Percentiles rank a stretch among this genome's conserved stretches.
phyloP scores from a whole-genome alignment of 2,113 vertebrate species.

The mouse (Mus musculus) region GRCm39 chr17:61604001-61604500 shows the following conservation, averaged over 20 bases:
- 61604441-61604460: neutral
- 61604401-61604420: neutral
- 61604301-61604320: neutral
- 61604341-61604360: neutral
- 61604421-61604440: neutral
- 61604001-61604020: neutral
- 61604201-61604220: neutral
- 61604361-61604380: neutral
- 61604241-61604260: neutral
- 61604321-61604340: neutral
- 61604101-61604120: neutral
- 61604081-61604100: slow-evolving; percentile 29
- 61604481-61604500: neutral
- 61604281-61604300: neutral
- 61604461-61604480: too few relatives aligned
- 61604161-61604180: neutral
- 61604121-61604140: neutral
- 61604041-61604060: neutral
- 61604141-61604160: neutral
- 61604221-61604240: neutral
- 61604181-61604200: neutral
- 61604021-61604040: neutral
- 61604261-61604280: neutral
- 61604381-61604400: neutral
- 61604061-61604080: neutral